phyloP scores from a whole-genome alignment of 1,140 invertebrate genomes.

The Chrysoperla carnea region DNA sequence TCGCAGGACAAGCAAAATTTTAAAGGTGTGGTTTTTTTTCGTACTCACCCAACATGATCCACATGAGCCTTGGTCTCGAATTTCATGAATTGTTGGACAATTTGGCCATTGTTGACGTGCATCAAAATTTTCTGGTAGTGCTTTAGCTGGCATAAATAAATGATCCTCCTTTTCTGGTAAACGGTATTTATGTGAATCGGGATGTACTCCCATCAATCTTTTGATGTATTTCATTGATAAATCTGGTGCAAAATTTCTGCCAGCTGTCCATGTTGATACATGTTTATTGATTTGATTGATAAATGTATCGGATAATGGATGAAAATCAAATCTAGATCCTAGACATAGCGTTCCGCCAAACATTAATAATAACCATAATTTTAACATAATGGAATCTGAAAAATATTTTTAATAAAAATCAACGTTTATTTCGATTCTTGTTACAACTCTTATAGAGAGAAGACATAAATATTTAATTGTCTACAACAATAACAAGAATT shows the following conservation, averaged over 20 bases:
- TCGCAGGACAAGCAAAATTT: too few species aligned
- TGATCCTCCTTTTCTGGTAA: constrained; percentile 20
- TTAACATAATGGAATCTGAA: too few species aligned
- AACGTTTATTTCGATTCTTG: too few species aligned
- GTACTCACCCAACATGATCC: constrained; percentile 54
- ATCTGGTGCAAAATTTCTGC: constrained; percentile 44
- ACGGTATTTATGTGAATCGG: constrained; percentile 27
- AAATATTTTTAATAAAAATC: too few species aligned
- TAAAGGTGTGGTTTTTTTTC: too few species aligned
- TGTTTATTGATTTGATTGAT: constrained; percentile 42
- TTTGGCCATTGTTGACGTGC: constrained; percentile 62
- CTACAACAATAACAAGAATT: neutral
- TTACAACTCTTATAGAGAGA: too few species aligned
- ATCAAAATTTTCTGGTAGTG: constrained; percentile 63
- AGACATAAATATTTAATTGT: neutral
- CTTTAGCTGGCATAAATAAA: constrained; percentile 15
- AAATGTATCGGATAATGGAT: constrained; percentile 40
- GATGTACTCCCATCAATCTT: constrained; percentile 49
- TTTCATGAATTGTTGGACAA: constrained; percentile 64
- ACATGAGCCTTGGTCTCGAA: constrained; percentile 56
- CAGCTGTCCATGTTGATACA: constrained; percentile 50
- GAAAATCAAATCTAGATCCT: constrained; percentile 2
- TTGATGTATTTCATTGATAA: constrained; percentile 37
- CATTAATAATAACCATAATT: too few species aligned
- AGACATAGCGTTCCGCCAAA: too few species aligned